A percentile compares a stretch with the other conserved stretches of the same genome.
phyloP scores from a whole-genome alignment of 2,113 vertebrate species.

The Boulengerochromis microlepis region DNA sequence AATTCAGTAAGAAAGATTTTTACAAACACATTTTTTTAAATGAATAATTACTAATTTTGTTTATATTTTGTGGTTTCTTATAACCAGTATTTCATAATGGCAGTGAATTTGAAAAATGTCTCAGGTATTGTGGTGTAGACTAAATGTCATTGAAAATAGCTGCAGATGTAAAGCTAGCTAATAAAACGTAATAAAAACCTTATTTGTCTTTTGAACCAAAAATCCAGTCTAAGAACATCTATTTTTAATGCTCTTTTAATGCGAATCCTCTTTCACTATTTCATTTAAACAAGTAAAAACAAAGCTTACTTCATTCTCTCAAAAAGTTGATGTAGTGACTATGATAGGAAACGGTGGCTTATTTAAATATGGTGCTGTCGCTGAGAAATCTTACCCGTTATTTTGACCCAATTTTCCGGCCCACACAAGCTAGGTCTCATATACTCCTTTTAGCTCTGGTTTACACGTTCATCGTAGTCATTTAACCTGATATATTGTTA shows the following conservation, averaged over 20 bases:
- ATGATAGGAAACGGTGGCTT: neutral
- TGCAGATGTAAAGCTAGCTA: neutral
- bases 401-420: accelerated
- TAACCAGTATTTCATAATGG: neutral
- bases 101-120: neutral
- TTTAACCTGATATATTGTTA: neutral
- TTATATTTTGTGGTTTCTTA: neutral
- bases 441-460: neutral
- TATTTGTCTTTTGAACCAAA: neutral
- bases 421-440: neutral
- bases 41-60: neutral
- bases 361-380: neutral
- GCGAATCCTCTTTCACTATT: neutral
- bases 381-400: neutral
- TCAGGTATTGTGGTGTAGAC: neutral
- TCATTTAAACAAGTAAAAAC: neutral
- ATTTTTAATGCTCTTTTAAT: neutral
- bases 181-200: neutral
- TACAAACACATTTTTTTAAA: neutral
- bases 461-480: neutral
- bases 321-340: no score
- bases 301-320: neutral
- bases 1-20: neutral
- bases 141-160: neutral
- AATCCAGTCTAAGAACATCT: neutral